Conservation (phyloP, 2,888 invertebrate genomes). For the Dermolepida albohirtum region DNA sequence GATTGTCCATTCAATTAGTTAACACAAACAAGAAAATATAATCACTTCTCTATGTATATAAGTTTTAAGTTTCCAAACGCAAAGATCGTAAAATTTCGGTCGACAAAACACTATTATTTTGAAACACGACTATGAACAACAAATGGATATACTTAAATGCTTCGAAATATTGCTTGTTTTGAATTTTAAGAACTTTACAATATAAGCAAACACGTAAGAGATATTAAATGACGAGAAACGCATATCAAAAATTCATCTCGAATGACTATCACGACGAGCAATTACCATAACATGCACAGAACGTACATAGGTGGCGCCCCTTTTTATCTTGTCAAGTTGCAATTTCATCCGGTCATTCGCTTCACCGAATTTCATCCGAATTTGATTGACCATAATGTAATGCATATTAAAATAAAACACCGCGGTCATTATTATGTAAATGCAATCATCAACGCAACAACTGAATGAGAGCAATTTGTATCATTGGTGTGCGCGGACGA, state of each 20-base stretch:
- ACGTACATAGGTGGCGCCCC: slow-evolving; percentile 21
- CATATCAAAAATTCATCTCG: background rate
- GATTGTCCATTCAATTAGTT: no score
- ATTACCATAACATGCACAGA: slow-evolving; percentile 28
- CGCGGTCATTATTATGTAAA: slow-evolving; percentile 51
- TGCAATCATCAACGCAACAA: slow-evolving; percentile 47
- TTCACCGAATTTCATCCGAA: slow-evolving; percentile 31
- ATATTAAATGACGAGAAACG: background rate
- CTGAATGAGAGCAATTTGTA: slow-evolving; percentile 52
- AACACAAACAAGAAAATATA: no score
- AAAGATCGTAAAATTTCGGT: no score
- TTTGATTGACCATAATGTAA: slow-evolving; percentile 45
- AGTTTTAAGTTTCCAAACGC: no score
- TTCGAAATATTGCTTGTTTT: no score
- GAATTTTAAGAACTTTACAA: no score
- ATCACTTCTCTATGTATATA: no score
- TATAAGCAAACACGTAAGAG: background rate
- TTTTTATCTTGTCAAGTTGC: background rate
- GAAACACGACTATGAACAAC: no score
- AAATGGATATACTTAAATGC: no score
- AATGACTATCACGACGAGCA: background rate
- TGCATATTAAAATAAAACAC: slow-evolving; percentile 51
- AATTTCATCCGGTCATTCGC: slow-evolving; percentile 7
- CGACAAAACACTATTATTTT: no score
- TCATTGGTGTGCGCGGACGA: slow-evolving; percentile 41